phyloP scores from a whole-genome alignment of 1,140 invertebrate genomes.

The Hormaphis cornu region DNA sequence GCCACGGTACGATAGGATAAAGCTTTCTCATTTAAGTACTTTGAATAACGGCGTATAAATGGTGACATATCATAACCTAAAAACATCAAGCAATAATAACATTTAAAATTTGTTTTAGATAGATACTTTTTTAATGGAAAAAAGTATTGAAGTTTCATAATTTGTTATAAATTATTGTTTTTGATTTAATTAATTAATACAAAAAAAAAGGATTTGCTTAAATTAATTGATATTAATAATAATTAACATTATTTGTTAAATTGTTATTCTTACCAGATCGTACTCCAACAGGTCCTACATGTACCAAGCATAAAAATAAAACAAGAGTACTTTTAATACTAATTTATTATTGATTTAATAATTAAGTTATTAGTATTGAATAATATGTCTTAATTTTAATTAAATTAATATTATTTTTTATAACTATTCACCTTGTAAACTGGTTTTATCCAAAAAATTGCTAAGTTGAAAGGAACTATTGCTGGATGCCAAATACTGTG shows the following conservation, averaged over 20 bases:
- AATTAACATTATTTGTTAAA: conserved; percentile 11
- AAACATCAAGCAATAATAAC: conserved; percentile 39
- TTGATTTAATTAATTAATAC: too few relatives aligned
- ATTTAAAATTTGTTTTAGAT: background rate
- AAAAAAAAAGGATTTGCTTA: background rate
- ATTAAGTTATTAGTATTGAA: background rate
- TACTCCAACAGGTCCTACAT: conserved; percentile 20
- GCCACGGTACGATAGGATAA: conserved; percentile 95
- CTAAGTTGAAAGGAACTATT: conserved; percentile 98
- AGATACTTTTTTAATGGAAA: background rate
- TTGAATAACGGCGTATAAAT: conserved; percentile 95
- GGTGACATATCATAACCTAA: conserved; percentile 99
- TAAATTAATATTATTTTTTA: background rate
- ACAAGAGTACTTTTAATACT: conserved; percentile 18
- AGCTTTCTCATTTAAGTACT: conserved; percentile 98
- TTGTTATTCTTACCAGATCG: conserved; percentile 27
- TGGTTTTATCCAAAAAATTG: conserved; percentile 94
- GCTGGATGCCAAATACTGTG: conserved; percentile 97
- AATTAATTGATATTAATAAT: background rate
- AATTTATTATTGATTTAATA: background rate
- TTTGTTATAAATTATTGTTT: too few relatives aligned
- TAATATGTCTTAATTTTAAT: background rate
- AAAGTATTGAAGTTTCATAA: too few relatives aligned
- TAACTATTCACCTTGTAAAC: conserved; percentile 71
- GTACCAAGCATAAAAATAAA: conserved; percentile 30